phyloP scores from a whole-genome alignment of 2,797 vertebrate species.

The Enteromius unitaeniatus region DNA sequence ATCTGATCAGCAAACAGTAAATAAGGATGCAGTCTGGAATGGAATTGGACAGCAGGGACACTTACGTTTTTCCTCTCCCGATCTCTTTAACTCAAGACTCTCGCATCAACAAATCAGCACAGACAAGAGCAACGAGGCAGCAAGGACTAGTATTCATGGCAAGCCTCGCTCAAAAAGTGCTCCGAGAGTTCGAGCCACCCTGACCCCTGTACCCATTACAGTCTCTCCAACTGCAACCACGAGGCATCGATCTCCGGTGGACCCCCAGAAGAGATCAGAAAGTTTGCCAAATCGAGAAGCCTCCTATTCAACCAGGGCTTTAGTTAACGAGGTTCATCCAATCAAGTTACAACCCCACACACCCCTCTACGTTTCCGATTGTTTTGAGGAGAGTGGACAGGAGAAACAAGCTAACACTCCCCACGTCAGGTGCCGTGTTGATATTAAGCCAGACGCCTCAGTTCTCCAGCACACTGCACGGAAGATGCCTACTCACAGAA shows the following conservation, averaged over 20 bases:
- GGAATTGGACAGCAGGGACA: constrained; percentile 77
- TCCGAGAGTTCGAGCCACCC: constrained; percentile 82
- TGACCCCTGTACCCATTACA: constrained; percentile 84
- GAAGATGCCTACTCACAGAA: constrained; percentile 71
- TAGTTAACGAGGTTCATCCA: constrained; percentile 95
- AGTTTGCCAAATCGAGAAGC: constrained; percentile 78
- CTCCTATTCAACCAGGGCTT: constrained; percentile 75
- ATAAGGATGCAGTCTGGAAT: constrained; percentile 79
- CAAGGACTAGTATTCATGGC: constrained; percentile 81
- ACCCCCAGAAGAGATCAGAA: constrained; percentile 75
- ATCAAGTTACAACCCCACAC: constrained; percentile 93
- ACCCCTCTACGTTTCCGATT: constrained; percentile 87
- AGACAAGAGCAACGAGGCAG: constrained; percentile 75
- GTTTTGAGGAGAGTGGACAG: constrained; percentile 77
- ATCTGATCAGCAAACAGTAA: constrained; percentile 72
- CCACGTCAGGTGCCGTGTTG: constrained; percentile 92
- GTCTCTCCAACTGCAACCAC: constrained; percentile 76
- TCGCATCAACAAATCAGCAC: constrained; percentile 69
- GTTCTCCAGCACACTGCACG: constrained; percentile 86
- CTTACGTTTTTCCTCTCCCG: constrained; percentile 80
- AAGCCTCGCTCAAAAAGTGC: constrained; percentile 89
- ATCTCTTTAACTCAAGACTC: constrained; percentile 78
- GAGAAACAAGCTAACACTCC: constrained; percentile 80
- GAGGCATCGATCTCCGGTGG: constrained; percentile 76
- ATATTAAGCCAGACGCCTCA: constrained; percentile 92